A percentile compares a stretch with the other conserved stretches of the same genome.
Conservation (phyloP, 2,888 invertebrate genomes). For the Orthosia cruda region DNA sequence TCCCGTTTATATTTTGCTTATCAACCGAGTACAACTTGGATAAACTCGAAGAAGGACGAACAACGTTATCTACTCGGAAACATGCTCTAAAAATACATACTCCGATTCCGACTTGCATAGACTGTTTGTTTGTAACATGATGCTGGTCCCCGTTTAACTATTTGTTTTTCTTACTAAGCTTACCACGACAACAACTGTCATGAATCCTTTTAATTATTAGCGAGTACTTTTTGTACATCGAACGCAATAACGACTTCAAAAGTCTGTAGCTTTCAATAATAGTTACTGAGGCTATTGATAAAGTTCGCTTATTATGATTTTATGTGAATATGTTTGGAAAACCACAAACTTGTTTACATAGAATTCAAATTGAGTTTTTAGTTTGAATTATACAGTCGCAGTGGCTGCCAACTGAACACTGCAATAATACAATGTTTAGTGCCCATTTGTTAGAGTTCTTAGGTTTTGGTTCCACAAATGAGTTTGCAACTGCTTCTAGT, state of each 20-base stretch:
- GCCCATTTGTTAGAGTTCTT: conserved; percentile 60
- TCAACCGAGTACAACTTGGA: conserved; percentile 74
- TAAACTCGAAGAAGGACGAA: conserved; percentile 67
- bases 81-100: conserved; percentile 33
- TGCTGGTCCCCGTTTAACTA: background rate
- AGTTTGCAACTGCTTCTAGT: conserved; percentile 58
- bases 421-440: conserved; percentile 68
- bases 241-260: conserved; percentile 62
- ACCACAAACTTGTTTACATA: conserved; percentile 88
- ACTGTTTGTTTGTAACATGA: conserved; percentile 22
- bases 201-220: conserved; percentile 31
- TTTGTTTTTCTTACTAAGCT: conserved; percentile 23
- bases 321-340: conserved; percentile 86
- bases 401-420: conserved; percentile 83
- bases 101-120: conserved; percentile 7
- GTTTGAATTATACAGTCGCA: conserved; percentile 87
- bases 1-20: conserved; percentile 82
- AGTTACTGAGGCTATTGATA: conserved; percentile 83
- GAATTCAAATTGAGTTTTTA: conserved; percentile 88
- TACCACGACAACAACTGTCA: conserved; percentile 26
- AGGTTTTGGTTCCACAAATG: conserved; percentile 55
- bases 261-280: conserved; percentile 72
- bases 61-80: conserved; percentile 38
- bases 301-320: conserved; percentile 88
- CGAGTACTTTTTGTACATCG: conserved; percentile 36